Base-by-base conservation (phyloP, 2,888 invertebrate genomes). In the Alsophila aescularia region DNA sequence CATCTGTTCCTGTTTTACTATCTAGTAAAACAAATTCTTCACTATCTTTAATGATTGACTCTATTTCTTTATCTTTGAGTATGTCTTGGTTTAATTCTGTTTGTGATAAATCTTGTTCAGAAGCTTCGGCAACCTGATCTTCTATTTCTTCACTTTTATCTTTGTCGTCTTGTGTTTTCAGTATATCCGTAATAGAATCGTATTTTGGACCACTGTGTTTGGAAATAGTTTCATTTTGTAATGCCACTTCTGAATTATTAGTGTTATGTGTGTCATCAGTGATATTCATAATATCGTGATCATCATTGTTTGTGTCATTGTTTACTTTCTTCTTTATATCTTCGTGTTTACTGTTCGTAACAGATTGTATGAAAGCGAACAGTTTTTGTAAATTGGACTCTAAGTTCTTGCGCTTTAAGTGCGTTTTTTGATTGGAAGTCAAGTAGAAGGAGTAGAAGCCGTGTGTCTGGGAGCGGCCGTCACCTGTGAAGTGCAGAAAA, bases 391-490 rank as follows among this genome's bases (percentile, higher is more conserved):
- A 52, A 60, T 60, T 60, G 54, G 27, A 57, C 32, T 64, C 62
- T 58, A 21, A 55, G 12, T 34, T 41, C 45, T 54, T 59, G 0
- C 14, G 8, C 13, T 41, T 53, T 51, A 34, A 44, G 60, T 45
- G 51, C 29, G 64, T 21, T 42, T 62, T 24, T 59, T 12, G 41
- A 34, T 61, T 53, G 42, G 55, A 58, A 44, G 50, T 61, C 41
- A 83, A 59, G 40, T 75, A 64, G 57, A 72, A 80, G 1, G 67
- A 66, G 75, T 73, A 83, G 62, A 67, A 77, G 4, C 77, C 79
- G 7, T 56, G 62, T 16, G 69, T 64, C 48, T 64, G 65, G 54
- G 67, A 63, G 49, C 52, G 53, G 10, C 66, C 60, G 29, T 79
- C 78, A 77, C 82, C 85, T 85, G 84, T 16, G 45, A 62, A 62